Base-by-base conservation (phyloP, 2,113 vertebrate genomes). In the Corythornis vintsioides region DNA sequence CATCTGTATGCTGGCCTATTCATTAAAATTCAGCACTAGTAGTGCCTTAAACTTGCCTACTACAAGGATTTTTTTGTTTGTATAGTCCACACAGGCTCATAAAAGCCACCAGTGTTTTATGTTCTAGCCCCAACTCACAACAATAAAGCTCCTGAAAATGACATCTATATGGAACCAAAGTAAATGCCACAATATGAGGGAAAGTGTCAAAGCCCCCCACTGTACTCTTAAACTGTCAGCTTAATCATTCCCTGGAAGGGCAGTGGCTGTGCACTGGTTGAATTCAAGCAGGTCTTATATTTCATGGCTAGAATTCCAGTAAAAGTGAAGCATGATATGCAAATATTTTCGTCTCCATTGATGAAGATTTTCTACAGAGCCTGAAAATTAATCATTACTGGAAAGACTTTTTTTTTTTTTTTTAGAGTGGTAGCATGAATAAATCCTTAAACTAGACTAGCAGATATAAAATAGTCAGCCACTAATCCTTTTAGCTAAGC, bases 61-160 rank as follows among this genome's bases (percentile, higher is more conserved):
- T 78, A 88, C 69, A 92, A 82, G 61, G 65, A 64, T 57, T 90
- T 94, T 96, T 95, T 94, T 95, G 86, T 93, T 88, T 95, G 86
- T 60, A 65, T 90, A 91, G 75, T 71, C 70, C 71, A 89, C 75
- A 60, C 78, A 77, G 78, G 64, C 79, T 86, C 86, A 57, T 90
- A 91, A 90, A 94, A 92, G 13, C 74, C 47, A 89, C 52, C 1
- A 10, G 17, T 57, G 61, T 50, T 89, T 89, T 86, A 61, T 84
- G 78, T 86, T 86, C 85, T 69, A 57, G 57, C 76, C 77, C 67
- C 25, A 91, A 13, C 18, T 76, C 56, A 1, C 64, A 83, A 79
- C 61, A 89, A 63, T 66, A 72, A 91, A 89, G 85, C 24, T 61
- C n/a, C 74, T 93, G 47, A 61, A 94, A 97, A 93, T 83, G 52